Evolutionary conservation across 1,140 invertebrate genomes (phyloP).

Genomic region (Plectrocnemia conspersa): DNA sequence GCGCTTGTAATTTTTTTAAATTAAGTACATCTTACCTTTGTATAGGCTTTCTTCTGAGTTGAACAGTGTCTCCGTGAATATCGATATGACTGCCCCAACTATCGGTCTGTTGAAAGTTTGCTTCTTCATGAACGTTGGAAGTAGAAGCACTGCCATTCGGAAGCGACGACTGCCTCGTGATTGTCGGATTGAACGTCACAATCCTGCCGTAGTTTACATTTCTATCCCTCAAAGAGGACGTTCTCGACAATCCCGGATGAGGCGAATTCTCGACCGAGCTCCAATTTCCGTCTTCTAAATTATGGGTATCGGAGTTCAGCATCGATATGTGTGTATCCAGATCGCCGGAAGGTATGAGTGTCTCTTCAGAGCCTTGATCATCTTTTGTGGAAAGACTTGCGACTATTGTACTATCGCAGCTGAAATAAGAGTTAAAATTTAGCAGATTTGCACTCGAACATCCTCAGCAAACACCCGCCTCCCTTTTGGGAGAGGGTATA

Average conservation of each 20-base stretch:
- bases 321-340: constrained; percentile 35
- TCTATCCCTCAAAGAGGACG: constrained; percentile 65
- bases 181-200: constrained; percentile 35
- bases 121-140: constrained; percentile 47
- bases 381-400: constrained; percentile 36
- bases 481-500: too few relatives aligned
- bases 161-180: constrained; percentile 61
- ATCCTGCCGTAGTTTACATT: constrained; percentile 30
- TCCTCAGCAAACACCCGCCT: too few relatives aligned
- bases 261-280: constrained; percentile 49
- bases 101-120: constrained; percentile 59
- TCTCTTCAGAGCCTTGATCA: constrained; percentile 44
- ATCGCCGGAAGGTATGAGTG: constrained; percentile 43
- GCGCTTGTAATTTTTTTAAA: background rate
- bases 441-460: too few relatives aligned
- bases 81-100: constrained; percentile 59
- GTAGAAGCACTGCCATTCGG: constrained; percentile 56
- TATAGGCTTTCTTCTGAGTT: constrained; percentile 57
- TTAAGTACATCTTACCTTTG: constrained; percentile 28
- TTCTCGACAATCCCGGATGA: constrained; percentile 64
- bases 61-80: constrained; percentile 61
- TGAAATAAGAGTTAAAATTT: constrained; percentile 19
- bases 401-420: constrained; percentile 33
- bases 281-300: constrained; percentile 48
- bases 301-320: constrained; percentile 38